Evolutionary conservation across 2,888 invertebrate genomes (phyloP), one percentile per base, ranked within the genome.

Genomic region (Chalcosyrphus nemorum): DNA sequence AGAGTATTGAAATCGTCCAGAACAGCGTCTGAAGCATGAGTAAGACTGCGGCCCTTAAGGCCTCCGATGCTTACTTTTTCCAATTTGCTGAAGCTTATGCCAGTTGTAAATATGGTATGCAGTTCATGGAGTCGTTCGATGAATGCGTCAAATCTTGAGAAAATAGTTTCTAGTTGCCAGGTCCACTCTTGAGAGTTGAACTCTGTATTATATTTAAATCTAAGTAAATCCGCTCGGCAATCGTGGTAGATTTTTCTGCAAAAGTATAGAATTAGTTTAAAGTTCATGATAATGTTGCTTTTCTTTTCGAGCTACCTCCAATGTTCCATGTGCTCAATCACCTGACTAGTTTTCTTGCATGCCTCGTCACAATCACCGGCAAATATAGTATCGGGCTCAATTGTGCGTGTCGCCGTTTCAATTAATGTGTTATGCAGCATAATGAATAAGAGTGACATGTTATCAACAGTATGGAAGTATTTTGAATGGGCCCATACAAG

Each of bases 41-140:
- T 93, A 11, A 95, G 92, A 19, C 91, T 92, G 86, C 94, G 94
- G 0, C 95, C 95, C 75, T 93, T 93, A 5, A 95, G 89, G 0
- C 95, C 96, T 45, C 95, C 95, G 71, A 96, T 93, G 89, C 96
- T 96, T 0, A 97, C 94, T 89, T 96, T 97, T 90, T 98, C 98
- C 81, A 98, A 91, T 89, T 97, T 97, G 50, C 94, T 92, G 90
- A 97, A 97, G 89, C 98, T 98, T 2, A 95, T 92, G 0, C 95
- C 95, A 0, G 95, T 95, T 45, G 94, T 94, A 86, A 98, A 94
- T 86, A 98, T 93, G 1, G 92, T 92, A 91, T 95, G 92, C 4
- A 97, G 93, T 88, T 95, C 93, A 61, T 92, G 91, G 1, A 97
- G 91, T 7, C 96, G 92, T 13, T 93, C 92, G 70, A 94, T 92